A percentile compares a stretch with the other conserved stretches of the same genome.
These are phyloP conservation scores for Heliconius erato DNA, from an alignment of 2,888 invertebrate genomes.

Conservation along the genomic window DNA sequence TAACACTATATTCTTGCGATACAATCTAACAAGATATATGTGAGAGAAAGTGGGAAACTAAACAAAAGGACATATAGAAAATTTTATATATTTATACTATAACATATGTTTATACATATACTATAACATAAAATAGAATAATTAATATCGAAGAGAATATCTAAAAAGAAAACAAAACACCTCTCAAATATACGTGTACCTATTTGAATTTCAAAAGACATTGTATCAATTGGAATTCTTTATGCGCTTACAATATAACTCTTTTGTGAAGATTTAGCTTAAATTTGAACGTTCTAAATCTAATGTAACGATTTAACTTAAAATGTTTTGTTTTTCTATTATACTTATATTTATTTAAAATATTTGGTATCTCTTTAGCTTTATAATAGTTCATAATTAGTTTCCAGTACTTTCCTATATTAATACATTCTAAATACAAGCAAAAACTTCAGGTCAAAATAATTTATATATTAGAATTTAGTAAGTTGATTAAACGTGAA, in stretches of 20 bases:
- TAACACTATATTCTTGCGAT: too few species aligned
- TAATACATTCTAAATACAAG: too few species aligned
- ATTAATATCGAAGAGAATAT: slow-evolving; percentile 1
- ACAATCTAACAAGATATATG: background rate
- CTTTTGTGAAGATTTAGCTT: slow-evolving; percentile 7
- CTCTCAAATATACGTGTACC: slow-evolving; percentile 8
- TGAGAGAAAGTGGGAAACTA: background rate
- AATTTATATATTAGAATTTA: too few species aligned
- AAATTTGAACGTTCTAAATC: background rate
- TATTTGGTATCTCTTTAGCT: too few species aligned
- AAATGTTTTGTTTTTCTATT: background rate
- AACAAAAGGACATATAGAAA: background rate
- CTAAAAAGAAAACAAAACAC: slow-evolving; percentile 3
- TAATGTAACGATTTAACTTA: background rate
- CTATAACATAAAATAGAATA: slow-evolving; percentile 1
- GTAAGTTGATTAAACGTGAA: too few species aligned
- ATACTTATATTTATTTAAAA: background rate
- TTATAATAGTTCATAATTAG: too few species aligned
- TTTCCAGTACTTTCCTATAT: too few species aligned
- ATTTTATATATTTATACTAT: background rate
- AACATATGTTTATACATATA: background rate
- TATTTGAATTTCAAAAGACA: slow-evolving; percentile 26
- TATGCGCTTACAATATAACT: slow-evolving; percentile 20
- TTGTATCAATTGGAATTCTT: slow-evolving; percentile 29
- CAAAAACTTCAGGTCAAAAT: too few species aligned